These are phyloP conservation scores for Drosophila mauritiana DNA, from an alignment of 1,140 invertebrate species.

Conservation along the genomic window DNA sequence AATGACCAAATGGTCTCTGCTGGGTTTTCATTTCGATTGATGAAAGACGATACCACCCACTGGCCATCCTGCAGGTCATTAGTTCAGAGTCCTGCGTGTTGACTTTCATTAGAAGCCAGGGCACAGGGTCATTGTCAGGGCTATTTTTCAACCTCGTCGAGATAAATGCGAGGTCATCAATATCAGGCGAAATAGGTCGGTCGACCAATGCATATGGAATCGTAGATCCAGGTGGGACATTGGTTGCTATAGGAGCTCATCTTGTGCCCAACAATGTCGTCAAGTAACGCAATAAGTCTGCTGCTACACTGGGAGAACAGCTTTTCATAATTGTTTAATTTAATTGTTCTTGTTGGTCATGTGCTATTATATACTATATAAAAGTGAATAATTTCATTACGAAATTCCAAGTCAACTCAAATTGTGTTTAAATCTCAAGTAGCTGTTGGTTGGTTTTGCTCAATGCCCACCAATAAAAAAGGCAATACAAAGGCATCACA, in stretches of 20 bases:
- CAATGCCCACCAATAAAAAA: slow-evolving; percentile 35
- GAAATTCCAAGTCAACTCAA: neutral
- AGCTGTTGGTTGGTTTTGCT: neutral
- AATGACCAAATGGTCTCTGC: slow-evolving; percentile 4
- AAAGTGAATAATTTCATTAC: too few relatives aligned
- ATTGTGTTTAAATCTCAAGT: neutral
- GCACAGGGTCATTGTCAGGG: slow-evolving; percentile 35
- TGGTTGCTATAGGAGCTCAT: neutral
- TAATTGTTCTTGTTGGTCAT: too few relatives aligned
- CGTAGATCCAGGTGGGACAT: slow-evolving; percentile 18
- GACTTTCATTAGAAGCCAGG: slow-evolving; percentile 56
- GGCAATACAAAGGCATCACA: slow-evolving; percentile 56
- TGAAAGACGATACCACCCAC: slow-evolving; percentile 19
- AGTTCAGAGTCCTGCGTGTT: slow-evolving; percentile 47
- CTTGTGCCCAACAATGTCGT: neutral
- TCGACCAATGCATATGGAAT: slow-evolving; percentile 12
- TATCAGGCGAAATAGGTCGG: slow-evolving; percentile 30
- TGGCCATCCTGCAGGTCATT: slow-evolving; percentile 21
- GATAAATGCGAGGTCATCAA: slow-evolving; percentile 63
- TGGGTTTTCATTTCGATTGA: slow-evolving; percentile 16
- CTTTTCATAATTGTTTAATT: neutral
- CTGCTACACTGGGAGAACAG: neutral
- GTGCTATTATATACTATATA: too few relatives aligned
- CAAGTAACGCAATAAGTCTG: neutral
- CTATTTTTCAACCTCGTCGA: slow-evolving; percentile 43